A percentile compares a stretch with the other conserved stretches of the same genome.
phyloP scores from a whole-genome alignment of 2,888 invertebrate species.

The Drosophila niveifrons region DNA sequence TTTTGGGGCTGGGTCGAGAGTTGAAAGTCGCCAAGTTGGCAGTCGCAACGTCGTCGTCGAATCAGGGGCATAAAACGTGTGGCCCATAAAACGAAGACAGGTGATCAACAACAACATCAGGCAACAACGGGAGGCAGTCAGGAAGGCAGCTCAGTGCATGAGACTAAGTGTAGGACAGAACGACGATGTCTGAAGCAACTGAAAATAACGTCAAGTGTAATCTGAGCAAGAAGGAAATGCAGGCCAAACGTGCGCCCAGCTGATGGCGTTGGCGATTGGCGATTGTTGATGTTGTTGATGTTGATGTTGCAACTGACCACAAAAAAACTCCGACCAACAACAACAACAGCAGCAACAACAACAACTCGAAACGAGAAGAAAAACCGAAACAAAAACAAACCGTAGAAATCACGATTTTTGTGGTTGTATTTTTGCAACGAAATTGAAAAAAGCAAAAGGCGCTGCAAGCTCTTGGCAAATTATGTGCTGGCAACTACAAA shows the following conservation, averaged over 20 bases:
- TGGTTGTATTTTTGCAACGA: conserved; percentile 50
- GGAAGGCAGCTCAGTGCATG: not conserved
- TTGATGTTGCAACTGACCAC: conserved; percentile 70
- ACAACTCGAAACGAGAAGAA: conserved; percentile 4
- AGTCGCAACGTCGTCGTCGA: conserved; percentile 24
- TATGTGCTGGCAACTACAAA: conserved; percentile 81
- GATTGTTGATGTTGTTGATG: conserved; percentile 66
- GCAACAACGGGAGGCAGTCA: conserved; percentile 32
- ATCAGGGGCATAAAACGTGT: conserved; percentile 77
- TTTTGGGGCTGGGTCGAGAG: conserved; percentile 59
- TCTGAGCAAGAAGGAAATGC: conserved; percentile 80
- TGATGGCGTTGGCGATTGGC: conserved; percentile 77
- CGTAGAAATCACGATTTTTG: conserved; percentile 76
- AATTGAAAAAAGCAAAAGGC: conserved; percentile 60
- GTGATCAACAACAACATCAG: conserved; percentile 66
- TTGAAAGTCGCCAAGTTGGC: conserved; percentile 44
- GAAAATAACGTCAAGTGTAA: conserved; percentile 74
- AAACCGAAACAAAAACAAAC: conserved; percentile 61
- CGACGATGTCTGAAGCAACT: conserved; percentile 5
- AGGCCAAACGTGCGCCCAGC: conserved; percentile 80
- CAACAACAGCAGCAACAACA: conserved; percentile 17
- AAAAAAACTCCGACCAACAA: conserved; percentile 51
- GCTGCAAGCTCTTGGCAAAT: conserved; percentile 78
- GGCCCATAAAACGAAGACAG: conserved; percentile 78
- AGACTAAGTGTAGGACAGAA: conserved; percentile 17